Base-by-base conservation (phyloP, 2,888 invertebrate genomes). In the Stenolophus ochropezus region DNA sequence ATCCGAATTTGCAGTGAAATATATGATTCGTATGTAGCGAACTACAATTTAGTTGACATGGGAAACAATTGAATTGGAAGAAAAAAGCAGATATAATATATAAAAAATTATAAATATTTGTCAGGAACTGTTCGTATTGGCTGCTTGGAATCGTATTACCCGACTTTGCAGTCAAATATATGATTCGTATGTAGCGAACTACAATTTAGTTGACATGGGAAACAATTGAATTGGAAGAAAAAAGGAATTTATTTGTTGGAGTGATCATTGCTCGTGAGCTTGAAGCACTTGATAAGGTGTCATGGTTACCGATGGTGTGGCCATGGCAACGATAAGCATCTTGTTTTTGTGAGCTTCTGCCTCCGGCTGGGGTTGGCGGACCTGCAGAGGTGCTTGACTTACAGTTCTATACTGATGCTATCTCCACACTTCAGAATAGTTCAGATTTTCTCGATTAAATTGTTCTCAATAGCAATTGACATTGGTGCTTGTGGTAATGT, bases 261-360 rank as follows among this genome's bases (percentile, higher is more conserved):
- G 8, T 69, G 33, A 69, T 69, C 27, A 56, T 11, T 11, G 23
- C 58, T 61, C 23, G 65, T 69, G 69, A 69, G 20, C 20, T 23
- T 78, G 69, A 49, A 78, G 78, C 23, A 53, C 21, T 78, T 69
- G 47, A 78, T 78, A 61, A 65, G 78, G 78, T 78, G 69, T 69
- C 75, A 51, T 75, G 75, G 75, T 75, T 53, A 75, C 75, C 6
- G 51, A 53, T 53, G 53, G 65, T 78, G 78, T 78, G 78, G 18
- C 69, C 69, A 69, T 78, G 78, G 53, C 51, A 75, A 69, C 61
- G 78, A 78, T 78, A 78, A 78, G 78, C 69, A 78, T 78, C 78
- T 78, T 65, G 69, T 78, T 69, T 78, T 78, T 61, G 69, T 49
- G 23, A 20, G 73, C 47, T 58, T 42, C 23, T 21, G 56, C 8